Percentiles rank a stretch among this genome's conserved stretches.
Evolutionary conservation across 2,888 invertebrate species (phyloP).

Genomic region (Papilio demoleus): DNA sequence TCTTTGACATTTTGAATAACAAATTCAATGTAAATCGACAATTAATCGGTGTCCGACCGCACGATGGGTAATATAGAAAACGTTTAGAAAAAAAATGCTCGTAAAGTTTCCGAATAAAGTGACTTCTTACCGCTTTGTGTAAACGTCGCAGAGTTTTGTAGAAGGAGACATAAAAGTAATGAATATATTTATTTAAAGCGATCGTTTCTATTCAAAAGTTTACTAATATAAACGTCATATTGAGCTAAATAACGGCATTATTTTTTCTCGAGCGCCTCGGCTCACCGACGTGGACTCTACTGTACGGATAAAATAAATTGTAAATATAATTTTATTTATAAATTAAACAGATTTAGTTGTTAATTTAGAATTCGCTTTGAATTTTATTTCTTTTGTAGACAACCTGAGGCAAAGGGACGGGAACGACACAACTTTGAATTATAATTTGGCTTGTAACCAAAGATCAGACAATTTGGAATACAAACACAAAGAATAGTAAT

Average conservation of each 20-base stretch:
- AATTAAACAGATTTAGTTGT: background rate
- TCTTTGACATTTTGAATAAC: slow-evolving; percentile 18
- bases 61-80: slow-evolving; percentile 8
- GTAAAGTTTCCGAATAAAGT: slow-evolving; percentile 22
- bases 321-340: slow-evolving; percentile 3
- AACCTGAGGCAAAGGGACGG: background rate
- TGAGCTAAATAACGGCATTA: slow-evolving; percentile 41
- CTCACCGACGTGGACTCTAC: background rate
- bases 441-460: background rate
- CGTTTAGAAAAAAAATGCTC: slow-evolving; percentile 29
- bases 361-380: background rate
- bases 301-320: background rate
- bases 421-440: background rate
- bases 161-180: slow-evolving; percentile 33
- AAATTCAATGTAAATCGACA: slow-evolving; percentile 26
- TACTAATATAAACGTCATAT: slow-evolving; percentile 40
- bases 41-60: slow-evolving; percentile 4
- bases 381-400: background rate
- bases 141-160: slow-evolving; percentile 20
- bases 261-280: slow-evolving; percentile 6
- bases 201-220: slow-evolving; percentile 33
- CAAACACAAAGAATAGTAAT: background rate
- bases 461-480: background rate
- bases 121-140: slow-evolving; percentile 23
- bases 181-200: slow-evolving; percentile 31